phyloP scores from a whole-genome alignment of 2,797 vertebrate species.

The Orientallactaga sibirica region DNA sequence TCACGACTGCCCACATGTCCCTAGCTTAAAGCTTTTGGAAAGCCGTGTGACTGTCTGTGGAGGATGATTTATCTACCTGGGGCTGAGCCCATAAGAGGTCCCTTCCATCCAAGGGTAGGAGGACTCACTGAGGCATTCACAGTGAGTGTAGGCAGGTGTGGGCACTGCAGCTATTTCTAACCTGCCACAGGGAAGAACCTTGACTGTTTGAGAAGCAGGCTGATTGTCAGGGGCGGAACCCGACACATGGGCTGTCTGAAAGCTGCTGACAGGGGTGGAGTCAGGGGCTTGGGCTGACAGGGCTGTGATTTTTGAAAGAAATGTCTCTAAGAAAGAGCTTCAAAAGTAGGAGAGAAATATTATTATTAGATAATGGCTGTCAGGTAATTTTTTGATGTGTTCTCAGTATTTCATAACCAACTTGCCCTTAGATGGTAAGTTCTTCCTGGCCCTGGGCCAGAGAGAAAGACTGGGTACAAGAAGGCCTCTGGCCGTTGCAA shows the following conservation, averaged over 20 bases:
- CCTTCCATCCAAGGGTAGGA: not conserved
- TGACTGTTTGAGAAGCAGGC: constrained; percentile 73
- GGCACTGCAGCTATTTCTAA: constrained; percentile 75
- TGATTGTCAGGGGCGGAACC: constrained; percentile 81
- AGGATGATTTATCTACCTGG: not conserved
- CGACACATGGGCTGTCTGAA: constrained; percentile 69
- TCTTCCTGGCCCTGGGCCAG: constrained; percentile 61
- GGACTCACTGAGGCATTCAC: not conserved
- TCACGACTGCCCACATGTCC: not conserved
- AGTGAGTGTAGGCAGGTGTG: constrained; percentile 49
- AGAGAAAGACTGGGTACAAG: too few relatives aligned
- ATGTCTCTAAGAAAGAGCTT: constrained; percentile 74
- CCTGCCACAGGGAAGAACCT: constrained; percentile 19
- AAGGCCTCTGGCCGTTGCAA: too few relatives aligned
- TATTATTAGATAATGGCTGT: constrained; percentile 82
- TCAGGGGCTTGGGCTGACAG: constrained; percentile 78
- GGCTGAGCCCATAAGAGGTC: not conserved
- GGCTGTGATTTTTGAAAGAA: constrained; percentile 82
- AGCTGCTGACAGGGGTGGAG: constrained; percentile 76
- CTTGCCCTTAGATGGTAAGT: constrained; percentile 53
- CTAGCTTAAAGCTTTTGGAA: not conserved
- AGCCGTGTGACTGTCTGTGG: not conserved
- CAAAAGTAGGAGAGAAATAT: constrained; percentile 79
- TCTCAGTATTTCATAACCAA: constrained; percentile 75
- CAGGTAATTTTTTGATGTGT: constrained; percentile 80